Conservation (phyloP, 2,888 invertebrate species). For the Andricus quercusramuli region DNA sequence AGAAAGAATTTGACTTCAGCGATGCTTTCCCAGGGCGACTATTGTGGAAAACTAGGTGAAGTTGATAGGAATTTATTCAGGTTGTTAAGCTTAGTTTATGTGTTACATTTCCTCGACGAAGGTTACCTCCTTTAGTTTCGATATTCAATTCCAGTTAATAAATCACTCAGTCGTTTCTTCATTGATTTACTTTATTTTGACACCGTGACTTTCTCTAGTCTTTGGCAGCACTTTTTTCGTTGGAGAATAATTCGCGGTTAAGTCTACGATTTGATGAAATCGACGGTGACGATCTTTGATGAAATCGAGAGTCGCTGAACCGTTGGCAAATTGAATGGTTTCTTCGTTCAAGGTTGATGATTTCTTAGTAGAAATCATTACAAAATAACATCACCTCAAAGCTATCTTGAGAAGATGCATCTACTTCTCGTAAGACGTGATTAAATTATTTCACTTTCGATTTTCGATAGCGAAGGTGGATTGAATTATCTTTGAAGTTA, state of each 20-base stretch:
- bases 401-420: conserved; percentile 39
- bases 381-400: not conserved
- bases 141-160: conserved; percentile 12
- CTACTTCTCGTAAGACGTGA: not conserved
- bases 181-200: not conserved
- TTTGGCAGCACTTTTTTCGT: not conserved
- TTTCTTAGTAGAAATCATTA: not conserved
- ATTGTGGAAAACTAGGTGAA: conserved; percentile 19
- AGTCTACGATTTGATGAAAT: not conserved
- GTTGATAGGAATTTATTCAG: conserved; percentile 5
- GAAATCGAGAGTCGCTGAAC: not conserved
- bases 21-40: not conserved
- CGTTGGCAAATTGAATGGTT: not conserved
- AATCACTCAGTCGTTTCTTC: not conserved
- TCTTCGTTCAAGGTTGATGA: not conserved
- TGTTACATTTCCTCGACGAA: conserved; percentile 3
- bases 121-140: conserved; percentile 17
- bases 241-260: conserved; percentile 41
- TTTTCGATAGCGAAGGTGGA: not conserved
- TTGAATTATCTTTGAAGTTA: conserved; percentile 12
- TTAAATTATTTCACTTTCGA: conserved; percentile 2
- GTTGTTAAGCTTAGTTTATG: not conserved
- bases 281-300: not conserved
- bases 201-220: not conserved
- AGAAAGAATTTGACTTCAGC: not conserved